Conservation (phyloP, 2,888 invertebrate species). For the Timandra comae region DNA sequence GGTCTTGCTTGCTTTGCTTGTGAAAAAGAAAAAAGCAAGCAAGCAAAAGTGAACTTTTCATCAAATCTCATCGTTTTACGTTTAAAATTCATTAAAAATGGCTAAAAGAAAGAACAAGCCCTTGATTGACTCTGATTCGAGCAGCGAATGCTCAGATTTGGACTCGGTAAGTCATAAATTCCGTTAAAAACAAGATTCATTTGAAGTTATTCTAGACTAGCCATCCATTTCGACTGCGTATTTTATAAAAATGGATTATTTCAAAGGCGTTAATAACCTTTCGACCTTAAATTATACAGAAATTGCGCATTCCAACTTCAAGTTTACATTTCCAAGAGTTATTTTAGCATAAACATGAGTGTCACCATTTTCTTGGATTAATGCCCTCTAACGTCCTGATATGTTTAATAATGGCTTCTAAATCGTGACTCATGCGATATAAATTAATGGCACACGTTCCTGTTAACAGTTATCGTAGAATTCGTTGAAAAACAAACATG, state of each 20-base stretch:
- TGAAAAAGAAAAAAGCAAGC: constrained; percentile 25
- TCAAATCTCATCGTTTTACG: constrained; percentile 31
- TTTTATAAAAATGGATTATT: constrained; percentile 56
- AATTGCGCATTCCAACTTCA: too few relatives aligned
- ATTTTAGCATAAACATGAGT: too few relatives aligned
- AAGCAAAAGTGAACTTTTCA: too few relatives aligned
- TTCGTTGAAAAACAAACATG: neutral
- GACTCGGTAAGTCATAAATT: constrained; percentile 83
- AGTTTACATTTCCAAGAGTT: too few relatives aligned
- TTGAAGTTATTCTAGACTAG: too few relatives aligned
- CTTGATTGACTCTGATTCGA: constrained; percentile 88
- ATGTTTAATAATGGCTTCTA: constrained; percentile 20
- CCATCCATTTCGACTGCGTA: constrained; percentile 50
- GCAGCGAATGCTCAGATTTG: constrained; percentile 88
- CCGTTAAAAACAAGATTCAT: constrained; percentile 16
- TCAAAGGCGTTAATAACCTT: constrained; percentile 17
- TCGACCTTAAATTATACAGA: constrained; percentile 14
- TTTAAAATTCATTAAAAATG: constrained; percentile 69
- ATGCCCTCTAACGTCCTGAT: too few relatives aligned
- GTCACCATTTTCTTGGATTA: too few relatives aligned
- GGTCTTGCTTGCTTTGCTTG: constrained; percentile 5
- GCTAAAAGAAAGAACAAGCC: constrained; percentile 90
- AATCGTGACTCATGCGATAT: constrained; percentile 35
- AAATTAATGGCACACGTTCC: constrained; percentile 6
- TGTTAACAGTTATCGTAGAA: too few relatives aligned